Base-by-base conservation (phyloP, 2,888 invertebrate genomes). In the Drosophila nigritarsus region DNA sequence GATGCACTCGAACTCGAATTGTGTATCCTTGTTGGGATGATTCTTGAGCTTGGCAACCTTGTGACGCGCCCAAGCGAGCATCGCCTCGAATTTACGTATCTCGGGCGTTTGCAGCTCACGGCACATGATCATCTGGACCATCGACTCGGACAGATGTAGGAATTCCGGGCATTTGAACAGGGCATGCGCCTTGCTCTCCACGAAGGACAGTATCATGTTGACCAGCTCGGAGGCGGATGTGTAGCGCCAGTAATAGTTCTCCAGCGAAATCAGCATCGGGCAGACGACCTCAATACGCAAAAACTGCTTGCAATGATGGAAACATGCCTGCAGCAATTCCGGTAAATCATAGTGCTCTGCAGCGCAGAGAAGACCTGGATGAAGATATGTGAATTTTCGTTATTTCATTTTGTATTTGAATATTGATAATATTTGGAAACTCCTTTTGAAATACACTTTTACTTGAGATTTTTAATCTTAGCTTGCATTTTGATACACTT, bases 211-310 rank as follows among this genome's bases (percentile, higher is more conserved):
- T 87, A 98, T 98, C 97, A 98, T 98, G 93, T 98, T 98, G 79
- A 98, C 98, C 90, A 98, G 94, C 93, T 98, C 98, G 32, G 97
- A 97, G 54, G 98, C 98, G 66, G 98, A 98, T 40, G 97, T 98
- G 93, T 98, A 98, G 76, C 98, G 95, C 98, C 98, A 98, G 93
- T 97, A 98, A 93, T 98, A 98, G 93, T 98, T 98, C 93, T 98
- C 98, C 92, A 98, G 94, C 50, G 97, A 97, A 93, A 97, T 97
- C 65, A 98, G 94, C 98, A 98, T 98, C 80, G 96, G 96, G 93
- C 98, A 98, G 92, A 97, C 98, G 90, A 98, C 97, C 94, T 98
- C 98, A 92, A 98, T 97, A 85, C 98, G 95, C 42, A 98, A 94
- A 93, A 98, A 98, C 93, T 98, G 98, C 92, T 98, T 98, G 87